These are phyloP conservation scores for Lasioglossum leucozonium DNA, from an alignment of 2,888 invertebrate species.

Conservation along the genomic window DNA sequence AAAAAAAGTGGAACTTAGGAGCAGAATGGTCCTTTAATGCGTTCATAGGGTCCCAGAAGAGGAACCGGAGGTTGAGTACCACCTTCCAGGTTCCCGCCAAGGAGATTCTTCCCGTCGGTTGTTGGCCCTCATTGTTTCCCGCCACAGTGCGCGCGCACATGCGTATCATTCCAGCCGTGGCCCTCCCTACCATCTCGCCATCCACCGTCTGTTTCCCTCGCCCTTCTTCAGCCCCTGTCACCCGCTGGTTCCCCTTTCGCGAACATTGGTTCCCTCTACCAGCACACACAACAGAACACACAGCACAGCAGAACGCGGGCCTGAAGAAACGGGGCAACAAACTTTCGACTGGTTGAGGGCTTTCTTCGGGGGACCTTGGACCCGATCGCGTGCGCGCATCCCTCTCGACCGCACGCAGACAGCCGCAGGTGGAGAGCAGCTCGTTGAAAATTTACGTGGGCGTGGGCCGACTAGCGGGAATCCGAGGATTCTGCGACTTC, in stretches of 20 bases:
- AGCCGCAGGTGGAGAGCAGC: constrained; percentile 51
- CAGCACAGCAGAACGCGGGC: not conserved
- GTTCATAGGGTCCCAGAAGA: not conserved
- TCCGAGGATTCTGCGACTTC: constrained; percentile 29
- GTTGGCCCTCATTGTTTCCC: constrained; percentile 77
- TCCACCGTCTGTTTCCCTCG: not conserved
- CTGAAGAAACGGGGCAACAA: constrained; percentile 73
- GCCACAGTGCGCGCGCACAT: constrained; percentile 77
- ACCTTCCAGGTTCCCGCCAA: constrained; percentile 71
- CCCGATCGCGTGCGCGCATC: constrained; percentile 65
- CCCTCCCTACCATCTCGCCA: constrained; percentile 5
- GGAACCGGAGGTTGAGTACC: constrained; percentile 64
- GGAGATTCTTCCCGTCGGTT: constrained; percentile 67
- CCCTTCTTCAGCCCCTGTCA: constrained; percentile 19
- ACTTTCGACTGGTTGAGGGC: constrained; percentile 68
- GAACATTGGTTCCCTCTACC: constrained; percentile 46
- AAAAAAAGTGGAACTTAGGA: not conserved
- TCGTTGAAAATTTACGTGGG: constrained; percentile 44
- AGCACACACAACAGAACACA: not conserved
- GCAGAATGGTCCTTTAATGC: not conserved
- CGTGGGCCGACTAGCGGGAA: constrained; percentile 22
- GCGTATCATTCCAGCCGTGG: constrained; percentile 48
- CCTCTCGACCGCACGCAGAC: constrained; percentile 47
- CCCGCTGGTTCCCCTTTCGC: constrained; percentile 20
- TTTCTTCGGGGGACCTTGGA: constrained; percentile 70